Base-by-base conservation (phyloP, 2,113 vertebrate genomes). In the Garra rufa region DNA sequence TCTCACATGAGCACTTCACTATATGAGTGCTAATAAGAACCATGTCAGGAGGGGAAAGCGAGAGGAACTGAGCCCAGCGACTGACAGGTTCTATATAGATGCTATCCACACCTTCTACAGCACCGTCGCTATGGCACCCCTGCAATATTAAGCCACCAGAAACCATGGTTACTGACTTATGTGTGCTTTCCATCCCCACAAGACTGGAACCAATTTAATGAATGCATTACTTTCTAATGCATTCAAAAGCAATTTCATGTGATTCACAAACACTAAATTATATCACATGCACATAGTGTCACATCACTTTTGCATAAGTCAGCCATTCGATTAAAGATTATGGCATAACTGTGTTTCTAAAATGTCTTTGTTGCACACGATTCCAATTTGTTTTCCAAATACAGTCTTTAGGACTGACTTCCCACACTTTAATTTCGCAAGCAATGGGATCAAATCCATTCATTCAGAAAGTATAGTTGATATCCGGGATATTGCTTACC, bases 91-190 rank as follows among this genome's bases (percentile, higher is more conserved):
- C 61, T 84, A 44, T 83, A 86, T 81, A 75, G 76, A 85, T 85
- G 76, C 82, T 81, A 77, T 77, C 46, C 81, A 87, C 76, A 87
- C 87, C 76, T 88, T 80, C 76, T 65, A 71, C 75, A 69, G 28
- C 46, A n/a, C 83, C 6, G 57, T 88, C 87, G 70, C 88, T 81
- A 86, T 89, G 85, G 73, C 57, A 85, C 48, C 70, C 15, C 48
- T 43, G 76, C 57, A 86, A 78, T 57, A 77, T 61, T 82, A 83
- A 74, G 74, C 43, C 79, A 73, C 8, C 55, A 55, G 86, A 87
- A 89, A 86, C 84, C 86, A 87, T 87, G 87, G 89, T 83, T 85
- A 90, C 82, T 41, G 70, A 43, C 9, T 77, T 70, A 81, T 52
- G 41, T 77, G 63, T 75, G 50, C n/a, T 14, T 46, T 38, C 43